Base-by-base conservation (phyloP, 2,113 vertebrate species). In the Trichomycterus rosablanca region DNA sequence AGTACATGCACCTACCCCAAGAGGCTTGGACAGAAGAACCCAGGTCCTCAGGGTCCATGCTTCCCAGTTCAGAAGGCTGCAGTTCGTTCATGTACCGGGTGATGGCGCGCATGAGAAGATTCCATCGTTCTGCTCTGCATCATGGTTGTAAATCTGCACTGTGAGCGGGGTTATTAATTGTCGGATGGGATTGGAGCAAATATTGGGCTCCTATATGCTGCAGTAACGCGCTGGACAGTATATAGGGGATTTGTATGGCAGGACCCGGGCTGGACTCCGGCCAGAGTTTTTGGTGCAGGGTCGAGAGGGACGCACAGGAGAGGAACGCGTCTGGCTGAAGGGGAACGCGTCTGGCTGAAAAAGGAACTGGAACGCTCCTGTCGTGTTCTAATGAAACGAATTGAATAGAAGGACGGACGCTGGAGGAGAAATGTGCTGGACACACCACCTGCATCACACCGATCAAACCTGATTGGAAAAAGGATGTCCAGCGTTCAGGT, bases 401-500 rank as follows among this genome's bases (percentile, higher is more conserved):
- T n/a, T n/a, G n/a, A n/a, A n/a, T n/a, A n/a, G n/a, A n/a, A n/a
- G n/a, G n/a, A n/a, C n/a, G n/a, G n/a, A n/a, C n/a, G n/a, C n/a
- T n/a, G 5, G 4, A 11, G 9, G 9, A 16, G 54, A 26, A 18
- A 57, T 43, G 45, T 48, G 55, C 37, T 51, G 49, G 43, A 43
- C 28, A 59, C 22, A 46, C 22, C 16, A 4, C 18, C 35, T 76
- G 64, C n/a, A n/a, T n/a, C n/a, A n/a, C n/a, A n/a, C n/a, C n/a
- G n/a, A n/a, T n/a, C n/a, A n/a, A n/a, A n/a, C 59, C 48, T 26
- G 32, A 71, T 72, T 75, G 74, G 71, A 72, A 66, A 68, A 59
- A 68, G 57, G 65, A 60, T 53, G 57, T 67, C 66, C 72, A 68
- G 75, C 76, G 76, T 79, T 80, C 81, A 69, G 60, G 54, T 60